phyloP scores from a whole-genome alignment of 2,113 vertebrate species.

The Hystrix brachyura region DNA sequence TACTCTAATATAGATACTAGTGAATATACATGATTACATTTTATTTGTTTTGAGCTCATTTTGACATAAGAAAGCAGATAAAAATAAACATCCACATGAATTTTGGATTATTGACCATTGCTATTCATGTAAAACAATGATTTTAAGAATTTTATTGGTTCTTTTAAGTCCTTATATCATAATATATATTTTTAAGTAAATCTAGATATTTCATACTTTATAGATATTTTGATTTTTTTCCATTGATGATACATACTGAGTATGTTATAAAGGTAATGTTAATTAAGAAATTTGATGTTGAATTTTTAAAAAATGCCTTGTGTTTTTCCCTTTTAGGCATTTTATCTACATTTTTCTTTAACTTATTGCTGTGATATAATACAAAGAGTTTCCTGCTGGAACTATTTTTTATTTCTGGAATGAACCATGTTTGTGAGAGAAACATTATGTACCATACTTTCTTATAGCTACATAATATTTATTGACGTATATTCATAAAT shows the following conservation, averaged over 20 bases:
- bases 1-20: not conserved
- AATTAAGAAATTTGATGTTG: not conserved
- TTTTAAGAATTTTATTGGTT: not conserved
- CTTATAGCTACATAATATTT: not conserved
- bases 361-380: not conserved
- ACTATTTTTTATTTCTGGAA: not conserved
- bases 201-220: not conserved
- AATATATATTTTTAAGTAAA: not conserved
- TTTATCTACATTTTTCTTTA: slow-evolving; percentile 16
- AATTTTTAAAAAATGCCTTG: not conserved
- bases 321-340: not conserved
- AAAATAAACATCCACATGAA: not conserved
- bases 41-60: not conserved
- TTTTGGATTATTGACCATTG: not conserved
- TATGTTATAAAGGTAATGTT: not conserved
- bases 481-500: not conserved
- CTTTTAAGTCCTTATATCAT: not conserved
- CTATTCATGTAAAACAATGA: not conserved
- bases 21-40: not conserved
- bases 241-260: not conserved
- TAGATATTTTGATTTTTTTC: not conserved
- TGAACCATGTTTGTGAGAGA: not conserved
- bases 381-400: not conserved
- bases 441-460: not conserved
- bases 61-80: not conserved